Evolutionary conservation across 2,113 vertebrate species (phyloP).

Genomic region (Sprattus sprattus): DNA sequence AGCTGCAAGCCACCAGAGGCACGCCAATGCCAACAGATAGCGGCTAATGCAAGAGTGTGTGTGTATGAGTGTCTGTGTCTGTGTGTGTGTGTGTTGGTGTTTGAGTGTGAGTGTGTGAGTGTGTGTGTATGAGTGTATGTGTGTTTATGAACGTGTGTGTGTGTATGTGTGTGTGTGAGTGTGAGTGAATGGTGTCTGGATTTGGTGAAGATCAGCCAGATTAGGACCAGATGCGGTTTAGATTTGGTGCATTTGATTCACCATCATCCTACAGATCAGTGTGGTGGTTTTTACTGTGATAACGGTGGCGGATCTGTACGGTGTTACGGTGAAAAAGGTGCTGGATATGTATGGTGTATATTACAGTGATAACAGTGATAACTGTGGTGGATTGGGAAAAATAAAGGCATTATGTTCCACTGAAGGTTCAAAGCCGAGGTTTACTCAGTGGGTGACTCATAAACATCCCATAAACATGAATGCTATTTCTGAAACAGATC

Average conservation of each 20-base stretch:
- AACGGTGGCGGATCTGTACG: background rate
- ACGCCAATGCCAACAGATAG: too few relatives aligned
- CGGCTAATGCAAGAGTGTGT: too few relatives aligned
- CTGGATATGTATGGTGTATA: background rate
- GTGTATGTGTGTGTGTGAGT: too few relatives aligned
- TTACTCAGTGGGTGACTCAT: background rate
- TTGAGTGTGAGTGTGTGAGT: too few relatives aligned
- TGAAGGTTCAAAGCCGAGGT: background rate
- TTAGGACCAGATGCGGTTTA: background rate
- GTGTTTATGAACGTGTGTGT: too few relatives aligned
- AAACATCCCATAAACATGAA: background rate
- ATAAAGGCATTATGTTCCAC: background rate
- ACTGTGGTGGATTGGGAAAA: background rate
- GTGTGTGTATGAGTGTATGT: too few relatives aligned
- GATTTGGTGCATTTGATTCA: background rate
- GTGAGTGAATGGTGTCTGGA: too few relatives aligned
- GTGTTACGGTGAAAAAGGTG: background rate
- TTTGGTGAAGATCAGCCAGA: too few relatives aligned
- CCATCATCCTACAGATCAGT: background rate
- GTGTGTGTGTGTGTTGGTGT: too few relatives aligned
- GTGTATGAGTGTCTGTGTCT: too few relatives aligned
- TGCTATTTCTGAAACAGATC: background rate
- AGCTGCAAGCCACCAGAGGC: background rate
- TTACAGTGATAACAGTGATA: background rate
- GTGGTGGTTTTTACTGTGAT: background rate